Evolutionary conservation across 2,888 invertebrate species (phyloP).

Genomic region (Chrysina gloriosa): DNA sequence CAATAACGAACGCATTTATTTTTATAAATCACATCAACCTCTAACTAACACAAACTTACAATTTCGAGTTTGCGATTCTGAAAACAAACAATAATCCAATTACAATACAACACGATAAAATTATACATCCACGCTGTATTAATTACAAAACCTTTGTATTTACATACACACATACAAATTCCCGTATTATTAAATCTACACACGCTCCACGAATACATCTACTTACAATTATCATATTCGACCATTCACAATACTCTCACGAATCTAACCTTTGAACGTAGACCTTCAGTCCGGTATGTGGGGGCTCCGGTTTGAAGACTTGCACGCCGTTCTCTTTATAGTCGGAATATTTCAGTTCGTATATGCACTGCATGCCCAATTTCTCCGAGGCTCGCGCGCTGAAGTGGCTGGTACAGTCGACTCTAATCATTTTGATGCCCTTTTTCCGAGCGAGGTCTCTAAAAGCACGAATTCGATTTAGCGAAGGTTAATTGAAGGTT

Average conservation of each 20-base stretch:
- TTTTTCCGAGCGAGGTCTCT: constrained; percentile 70
- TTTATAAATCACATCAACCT: not conserved
- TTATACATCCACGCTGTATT: no score
- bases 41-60: not conserved
- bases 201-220: not conserved
- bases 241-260: not conserved
- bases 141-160: no score
- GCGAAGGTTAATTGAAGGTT: not conserved
- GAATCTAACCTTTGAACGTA: constrained; percentile 53
- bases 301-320: constrained; percentile 73
- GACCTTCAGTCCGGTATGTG: constrained; percentile 58
- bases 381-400: constrained; percentile 80
- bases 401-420: constrained; percentile 81
- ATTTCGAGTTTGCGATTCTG: not conserved
- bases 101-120: no score
- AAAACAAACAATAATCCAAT: not conserved
- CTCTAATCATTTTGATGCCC: constrained; percentile 72
- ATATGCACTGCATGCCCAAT: constrained; percentile 77
- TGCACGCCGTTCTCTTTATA: constrained; percentile 72
- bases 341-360: constrained; percentile 73
- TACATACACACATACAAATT: no score
- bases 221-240: not conserved
- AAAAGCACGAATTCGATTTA: constrained; percentile 57
- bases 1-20: no score
- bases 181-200: no score